phyloP scores from a whole-genome alignment of 2,888 invertebrate genomes.

The Cryptosula pallasiana region DNA sequence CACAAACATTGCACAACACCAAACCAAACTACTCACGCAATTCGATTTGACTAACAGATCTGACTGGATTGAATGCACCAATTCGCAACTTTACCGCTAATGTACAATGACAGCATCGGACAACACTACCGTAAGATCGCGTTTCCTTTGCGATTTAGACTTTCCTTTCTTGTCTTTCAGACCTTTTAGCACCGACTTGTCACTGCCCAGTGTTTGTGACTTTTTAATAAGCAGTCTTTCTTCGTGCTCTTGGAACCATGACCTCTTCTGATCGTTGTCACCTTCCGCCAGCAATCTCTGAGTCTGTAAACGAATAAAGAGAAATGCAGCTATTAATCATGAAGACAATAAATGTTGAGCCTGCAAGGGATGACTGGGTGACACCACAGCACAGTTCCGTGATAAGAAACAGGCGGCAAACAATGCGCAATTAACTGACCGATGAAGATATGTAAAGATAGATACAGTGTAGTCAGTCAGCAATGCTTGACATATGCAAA shows the following conservation, averaged over 20 bases:
- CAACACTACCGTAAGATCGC: slow-evolving; percentile 33
- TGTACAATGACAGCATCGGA: too few species aligned
- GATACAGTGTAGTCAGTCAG: too few species aligned
- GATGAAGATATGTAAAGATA: too few species aligned
- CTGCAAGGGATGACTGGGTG: neutral
- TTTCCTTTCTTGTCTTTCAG: neutral
- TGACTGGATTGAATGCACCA: too few species aligned
- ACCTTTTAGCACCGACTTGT: slow-evolving; percentile 33
- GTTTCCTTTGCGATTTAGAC: slow-evolving; percentile 29
- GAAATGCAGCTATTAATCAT: neutral
- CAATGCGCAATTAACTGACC: too few species aligned
- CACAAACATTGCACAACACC: too few species aligned
- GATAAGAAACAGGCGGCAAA: neutral
- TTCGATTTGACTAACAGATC: too few species aligned
- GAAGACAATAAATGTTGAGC: neutral
- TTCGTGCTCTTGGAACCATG: slow-evolving; percentile 80
- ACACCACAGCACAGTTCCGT: neutral
- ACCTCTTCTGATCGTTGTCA: slow-evolving; percentile 48
- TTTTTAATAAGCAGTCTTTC: slow-evolving; percentile 65
- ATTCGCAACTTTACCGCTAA: too few species aligned
- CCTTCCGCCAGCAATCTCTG: slow-evolving; percentile 7
- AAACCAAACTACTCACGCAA: too few species aligned
- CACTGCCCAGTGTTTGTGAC: slow-evolving; percentile 32
- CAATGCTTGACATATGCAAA: too few species aligned
- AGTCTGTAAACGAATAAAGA: neutral